Evolutionary conservation across 2,797 vertebrate genomes (phyloP).

Genomic region (Staurois parvus): DNA sequence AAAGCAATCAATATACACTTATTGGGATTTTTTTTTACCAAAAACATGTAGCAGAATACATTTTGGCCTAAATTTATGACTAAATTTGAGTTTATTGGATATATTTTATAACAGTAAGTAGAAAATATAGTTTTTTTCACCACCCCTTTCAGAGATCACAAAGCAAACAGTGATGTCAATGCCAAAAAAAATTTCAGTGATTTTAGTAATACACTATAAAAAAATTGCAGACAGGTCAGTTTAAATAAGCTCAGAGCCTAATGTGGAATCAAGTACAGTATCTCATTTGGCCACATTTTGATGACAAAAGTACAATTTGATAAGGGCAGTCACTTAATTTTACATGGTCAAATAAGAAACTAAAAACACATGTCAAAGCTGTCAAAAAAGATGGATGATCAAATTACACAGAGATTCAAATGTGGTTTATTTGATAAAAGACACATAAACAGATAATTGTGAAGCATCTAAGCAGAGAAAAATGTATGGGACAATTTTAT

Average conservation of each 20-base stretch:
- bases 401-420: neutral
- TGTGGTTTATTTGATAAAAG: neutral
- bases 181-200: no score
- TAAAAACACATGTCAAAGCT: constrained; percentile 1
- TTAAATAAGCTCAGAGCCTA: neutral
- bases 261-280: neutral
- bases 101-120: no score
- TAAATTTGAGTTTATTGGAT: no score
- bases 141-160: no score
- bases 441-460: neutral
- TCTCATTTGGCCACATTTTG: neutral
- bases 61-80: no score
- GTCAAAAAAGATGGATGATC: constrained; percentile 15
- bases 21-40: no score
- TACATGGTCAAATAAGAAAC: neutral
- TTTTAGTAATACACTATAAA: no score
- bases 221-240: no score
- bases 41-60: no score
- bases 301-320: constrained; percentile 11
- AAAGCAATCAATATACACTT: no score
- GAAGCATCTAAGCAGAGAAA: neutral
- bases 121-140: no score
- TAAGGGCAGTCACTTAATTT: constrained; percentile 4
- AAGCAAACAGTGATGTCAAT: no score
- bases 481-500: neutral